Percentiles rank a stretch among this genome's conserved stretches.
These are phyloP conservation scores for Frankliniella intonsa DNA, from an alignment of 2,888 invertebrate species.

Conservation along the genomic window DNA sequence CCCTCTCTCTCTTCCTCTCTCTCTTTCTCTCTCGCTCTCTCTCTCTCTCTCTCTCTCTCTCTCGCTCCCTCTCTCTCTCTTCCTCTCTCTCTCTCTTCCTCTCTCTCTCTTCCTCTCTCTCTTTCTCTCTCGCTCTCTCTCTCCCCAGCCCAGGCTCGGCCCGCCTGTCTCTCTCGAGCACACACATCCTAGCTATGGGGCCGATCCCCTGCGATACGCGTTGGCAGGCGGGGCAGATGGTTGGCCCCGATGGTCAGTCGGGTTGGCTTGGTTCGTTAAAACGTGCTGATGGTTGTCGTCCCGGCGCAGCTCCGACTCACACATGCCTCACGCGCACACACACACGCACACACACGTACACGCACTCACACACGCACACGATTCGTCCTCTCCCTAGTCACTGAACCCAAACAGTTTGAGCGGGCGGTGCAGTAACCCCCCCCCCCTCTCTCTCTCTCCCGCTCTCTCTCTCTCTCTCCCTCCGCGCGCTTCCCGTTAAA, in stretches of 20 bases:
- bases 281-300: conserved; percentile 6
- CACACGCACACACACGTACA: not conserved
- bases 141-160: too few species aligned
- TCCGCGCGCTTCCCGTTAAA: not conserved
- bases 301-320: not conserved
- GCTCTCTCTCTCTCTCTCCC: not conserved
- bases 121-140: not conserved
- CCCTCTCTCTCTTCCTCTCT: not conserved
- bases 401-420: not conserved
- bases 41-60: not conserved
- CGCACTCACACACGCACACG: not conserved
- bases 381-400: not conserved
- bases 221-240: not conserved
- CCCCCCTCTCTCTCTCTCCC: too few species aligned
- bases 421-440: not conserved
- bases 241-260: not conserved
- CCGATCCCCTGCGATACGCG: not conserved
- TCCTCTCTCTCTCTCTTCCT: not conserved
- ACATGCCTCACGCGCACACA: not conserved
- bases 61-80: not conserved
- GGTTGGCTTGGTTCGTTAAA: not conserved
- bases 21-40: not conserved
- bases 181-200: too few species aligned
- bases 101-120: not conserved
- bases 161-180: too few species aligned